phyloP scores from a whole-genome alignment of 2,888 invertebrate genomes.

The Drosophila sordidula region DNA sequence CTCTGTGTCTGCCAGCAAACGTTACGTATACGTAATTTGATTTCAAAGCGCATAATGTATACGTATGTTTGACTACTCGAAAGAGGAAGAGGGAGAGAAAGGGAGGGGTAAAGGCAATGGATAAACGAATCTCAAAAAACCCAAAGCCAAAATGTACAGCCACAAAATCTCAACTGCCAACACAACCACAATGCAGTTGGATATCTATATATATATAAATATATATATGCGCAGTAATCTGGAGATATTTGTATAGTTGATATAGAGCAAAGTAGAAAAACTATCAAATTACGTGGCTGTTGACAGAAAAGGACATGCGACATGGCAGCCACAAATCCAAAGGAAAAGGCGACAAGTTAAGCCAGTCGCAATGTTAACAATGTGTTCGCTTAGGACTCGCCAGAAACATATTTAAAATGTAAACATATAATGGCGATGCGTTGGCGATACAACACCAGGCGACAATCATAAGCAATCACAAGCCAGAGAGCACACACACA shows the following conservation, averaged over 20 bases:
- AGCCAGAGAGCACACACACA: neutral
- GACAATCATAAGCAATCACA: slow-evolving; percentile 36
- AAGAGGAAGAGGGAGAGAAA: neutral
- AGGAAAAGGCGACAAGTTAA: slow-evolving; percentile 47
- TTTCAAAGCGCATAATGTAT: slow-evolving; percentile 64
- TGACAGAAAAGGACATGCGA: slow-evolving; percentile 49
- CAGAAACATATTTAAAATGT: slow-evolving; percentile 62
- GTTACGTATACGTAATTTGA: slow-evolving; percentile 73
- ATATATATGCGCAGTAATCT: slow-evolving; percentile 28
- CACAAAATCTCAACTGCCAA: slow-evolving; percentile 59
- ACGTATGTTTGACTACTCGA: slow-evolving; percentile 29
- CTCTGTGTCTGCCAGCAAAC: slow-evolving; percentile 33
- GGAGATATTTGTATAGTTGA: slow-evolving; percentile 64
- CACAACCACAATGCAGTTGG: slow-evolving; percentile 42
- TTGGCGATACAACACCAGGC: slow-evolving; percentile 12
- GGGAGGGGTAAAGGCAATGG: neutral
- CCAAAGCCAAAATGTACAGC: slow-evolving; percentile 31
- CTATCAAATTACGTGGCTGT: slow-evolving; percentile 76
- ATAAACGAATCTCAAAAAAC: slow-evolving; percentile 3
- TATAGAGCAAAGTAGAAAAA: slow-evolving; percentile 69
- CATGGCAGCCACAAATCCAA: slow-evolving; percentile 53
- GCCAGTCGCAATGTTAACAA: slow-evolving; percentile 38
- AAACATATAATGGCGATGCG: slow-evolving; percentile 41
- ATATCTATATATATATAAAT: slow-evolving; percentile 7
- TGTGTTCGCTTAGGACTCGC: slow-evolving; percentile 15